Percentiles rank a stretch among this genome's conserved stretches.
Evolutionary conservation across 30 jellyfish, hydroid and myxozoan species (phyloP).

Genomic region (Cassiopea andromeda): DNA sequence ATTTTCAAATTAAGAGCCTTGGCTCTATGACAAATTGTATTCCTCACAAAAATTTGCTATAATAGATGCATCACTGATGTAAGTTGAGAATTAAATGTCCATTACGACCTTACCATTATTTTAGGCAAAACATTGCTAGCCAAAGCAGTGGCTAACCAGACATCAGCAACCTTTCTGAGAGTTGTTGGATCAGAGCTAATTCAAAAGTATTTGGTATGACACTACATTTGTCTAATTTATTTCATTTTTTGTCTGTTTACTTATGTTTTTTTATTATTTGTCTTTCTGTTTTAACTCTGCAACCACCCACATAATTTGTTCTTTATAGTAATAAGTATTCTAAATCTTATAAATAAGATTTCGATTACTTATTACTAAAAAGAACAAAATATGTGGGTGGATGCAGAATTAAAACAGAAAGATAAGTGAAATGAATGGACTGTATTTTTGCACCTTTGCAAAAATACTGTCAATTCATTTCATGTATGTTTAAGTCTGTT

Average conservation of each 20-base stretch:
- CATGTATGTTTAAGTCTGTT: too few relatives aligned
- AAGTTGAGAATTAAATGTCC: background rate
- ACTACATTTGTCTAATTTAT: background rate
- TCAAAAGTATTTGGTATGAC: constrained; percentile 93
- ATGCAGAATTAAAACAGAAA: too few relatives aligned
- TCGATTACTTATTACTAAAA: too few relatives aligned
- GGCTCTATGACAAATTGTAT: background rate
- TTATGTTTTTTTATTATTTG: background rate
- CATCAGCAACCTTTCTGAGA: constrained; percentile 98
- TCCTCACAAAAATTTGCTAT: background rate
- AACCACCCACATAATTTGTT: too few relatives aligned
- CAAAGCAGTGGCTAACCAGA: constrained; percentile 99
- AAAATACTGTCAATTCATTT: too few relatives aligned
- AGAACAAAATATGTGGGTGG: too few relatives aligned
- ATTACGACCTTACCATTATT: background rate
- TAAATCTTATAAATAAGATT: too few relatives aligned
- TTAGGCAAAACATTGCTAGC: constrained; percentile 97
- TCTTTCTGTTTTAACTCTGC: too few relatives aligned
- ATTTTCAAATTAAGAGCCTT: background rate
- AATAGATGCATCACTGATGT: background rate
- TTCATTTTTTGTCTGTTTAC: background rate
- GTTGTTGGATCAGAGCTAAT: constrained; percentile 99
- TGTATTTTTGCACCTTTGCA: too few relatives aligned
- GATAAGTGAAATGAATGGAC: too few relatives aligned
- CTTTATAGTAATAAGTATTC: too few relatives aligned